These are phyloP conservation scores for Thalassophryne amazonica DNA, from an alignment of 2,797 vertebrate species.

Conservation along the genomic window DNA sequence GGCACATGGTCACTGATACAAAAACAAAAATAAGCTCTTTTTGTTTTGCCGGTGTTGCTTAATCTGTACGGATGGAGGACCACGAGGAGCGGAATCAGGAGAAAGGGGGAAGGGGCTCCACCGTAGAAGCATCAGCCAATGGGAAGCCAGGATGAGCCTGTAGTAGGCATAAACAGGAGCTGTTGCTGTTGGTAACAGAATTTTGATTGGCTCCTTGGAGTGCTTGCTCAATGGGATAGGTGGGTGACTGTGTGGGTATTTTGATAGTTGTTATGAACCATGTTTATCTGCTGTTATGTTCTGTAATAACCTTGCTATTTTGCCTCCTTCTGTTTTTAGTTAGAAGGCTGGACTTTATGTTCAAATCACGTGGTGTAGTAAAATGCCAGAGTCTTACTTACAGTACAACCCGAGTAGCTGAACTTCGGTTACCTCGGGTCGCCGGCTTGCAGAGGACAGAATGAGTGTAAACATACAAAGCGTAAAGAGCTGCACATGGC, in stretches of 20 bases:
- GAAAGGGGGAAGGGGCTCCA: constrained; percentile 29
- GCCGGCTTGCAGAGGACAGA: background rate
- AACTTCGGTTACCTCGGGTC: constrained; percentile 44
- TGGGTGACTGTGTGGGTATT: constrained; percentile 59
- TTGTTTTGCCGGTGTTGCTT: constrained; percentile 79
- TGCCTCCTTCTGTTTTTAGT: constrained; percentile 44
- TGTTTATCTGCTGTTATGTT: constrained; percentile 67
- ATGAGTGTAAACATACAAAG: constrained; percentile 31
- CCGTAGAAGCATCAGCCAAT: constrained; percentile 59
- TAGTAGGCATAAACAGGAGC: constrained; percentile 57
- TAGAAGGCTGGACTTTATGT: background rate
- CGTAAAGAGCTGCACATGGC: constrained; percentile 14
- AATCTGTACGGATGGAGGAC: constrained; percentile 70
- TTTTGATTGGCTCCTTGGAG: constrained; percentile 68
- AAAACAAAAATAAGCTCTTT: constrained; percentile 81
- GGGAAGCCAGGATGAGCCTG: constrained; percentile 44
- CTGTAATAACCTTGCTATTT: constrained; percentile 73
- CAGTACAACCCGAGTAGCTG: constrained; percentile 13
- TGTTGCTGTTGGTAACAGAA: constrained; percentile 83
- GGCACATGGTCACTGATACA: constrained; percentile 54
- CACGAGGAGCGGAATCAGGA: constrained; percentile 20
- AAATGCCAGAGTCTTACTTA: background rate
- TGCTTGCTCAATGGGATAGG: constrained; percentile 67
- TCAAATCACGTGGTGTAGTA: background rate
- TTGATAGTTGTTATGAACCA: constrained; percentile 68